These are phyloP conservation scores for Cephalopterus ornatus DNA, from an alignment of 2,113 vertebrate species.

Conservation along the genomic window DNA sequence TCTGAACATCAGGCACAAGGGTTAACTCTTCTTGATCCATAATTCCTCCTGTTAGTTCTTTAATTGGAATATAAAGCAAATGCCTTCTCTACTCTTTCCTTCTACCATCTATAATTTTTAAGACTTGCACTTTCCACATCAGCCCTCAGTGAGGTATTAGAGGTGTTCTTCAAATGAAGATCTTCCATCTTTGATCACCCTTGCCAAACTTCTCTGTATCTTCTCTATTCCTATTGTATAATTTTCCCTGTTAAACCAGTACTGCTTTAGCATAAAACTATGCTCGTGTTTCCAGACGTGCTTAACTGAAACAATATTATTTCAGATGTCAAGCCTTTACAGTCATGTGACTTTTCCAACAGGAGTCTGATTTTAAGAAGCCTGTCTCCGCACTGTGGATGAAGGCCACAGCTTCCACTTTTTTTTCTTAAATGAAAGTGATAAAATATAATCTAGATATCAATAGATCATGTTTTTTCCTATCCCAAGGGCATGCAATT, in stretches of 20 bases:
- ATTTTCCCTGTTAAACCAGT: not conserved
- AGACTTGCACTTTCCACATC: not conserved
- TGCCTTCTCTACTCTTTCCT: no score
- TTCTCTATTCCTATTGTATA: not conserved
- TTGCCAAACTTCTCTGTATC: not conserved
- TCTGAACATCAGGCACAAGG: not conserved
- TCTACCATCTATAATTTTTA: not conserved
- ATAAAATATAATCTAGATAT: not conserved
- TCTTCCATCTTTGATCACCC: not conserved
- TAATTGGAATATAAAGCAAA: not conserved
- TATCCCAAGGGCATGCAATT: not conserved
- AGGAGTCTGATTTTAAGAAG: not conserved
- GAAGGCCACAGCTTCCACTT: not conserved
- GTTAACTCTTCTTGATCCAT: fast-evolving
- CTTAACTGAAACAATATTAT: not conserved
- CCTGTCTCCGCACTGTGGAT: not conserved
- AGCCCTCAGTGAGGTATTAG: not conserved
- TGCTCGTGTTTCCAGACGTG: fast-evolving
- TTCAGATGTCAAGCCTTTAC: not conserved
- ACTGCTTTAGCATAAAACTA: not conserved
- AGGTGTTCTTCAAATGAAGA: not conserved
- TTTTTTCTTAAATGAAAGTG: not conserved
- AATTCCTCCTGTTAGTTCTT: not conserved
- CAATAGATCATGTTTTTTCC: not conserved
- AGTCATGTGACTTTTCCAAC: not conserved